Evolutionary conservation across 2,888 invertebrate species (phyloP).

Genomic region (Cataglyphis albicans): DNA sequence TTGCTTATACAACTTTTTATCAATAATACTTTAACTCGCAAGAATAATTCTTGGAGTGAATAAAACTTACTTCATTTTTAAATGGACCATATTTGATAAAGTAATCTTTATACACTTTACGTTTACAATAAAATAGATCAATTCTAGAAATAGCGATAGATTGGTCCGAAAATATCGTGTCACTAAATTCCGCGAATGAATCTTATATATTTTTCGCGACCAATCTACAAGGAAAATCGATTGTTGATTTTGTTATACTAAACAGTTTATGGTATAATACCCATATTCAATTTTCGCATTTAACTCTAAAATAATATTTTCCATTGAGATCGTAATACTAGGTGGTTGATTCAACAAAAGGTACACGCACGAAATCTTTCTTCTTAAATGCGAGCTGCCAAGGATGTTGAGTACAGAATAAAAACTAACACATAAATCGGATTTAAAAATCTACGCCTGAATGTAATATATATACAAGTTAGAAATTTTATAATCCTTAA

Average conservation of each 20-base stretch:
- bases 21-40: slow-evolving; percentile 46
- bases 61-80: slow-evolving; percentile 30
- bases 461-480: slow-evolving; percentile 31
- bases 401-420: slow-evolving; percentile 47
- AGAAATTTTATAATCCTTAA: slow-evolving; percentile 38
- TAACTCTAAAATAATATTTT: slow-evolving; percentile 76
- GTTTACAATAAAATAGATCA: slow-evolving; percentile 37
- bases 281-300: slow-evolving; percentile 69
- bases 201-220: slow-evolving; percentile 15
- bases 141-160: slow-evolving; percentile 58
- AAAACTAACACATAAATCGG: slow-evolving; percentile 52
- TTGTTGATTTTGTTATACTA: slow-evolving; percentile 47
- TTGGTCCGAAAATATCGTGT: slow-evolving; percentile 43
- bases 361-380: slow-evolving; percentile 50
- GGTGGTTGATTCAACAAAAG: slow-evolving; percentile 68
- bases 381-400: slow-evolving; percentile 70
- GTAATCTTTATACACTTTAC: slow-evolving; percentile 3
- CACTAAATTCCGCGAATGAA: neutral
- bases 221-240: slow-evolving; percentile 44
- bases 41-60: slow-evolving; percentile 10
- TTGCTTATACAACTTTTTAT: slow-evolving; percentile 40
- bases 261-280: slow-evolving; percentile 73
- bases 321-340: slow-evolving; percentile 83
- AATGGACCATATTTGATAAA: slow-evolving; percentile 29
- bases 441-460: slow-evolving; percentile 54